phyloP scores from a whole-genome alignment of 2,797 vertebrate genomes.

The Myotis findleyi region DNA sequence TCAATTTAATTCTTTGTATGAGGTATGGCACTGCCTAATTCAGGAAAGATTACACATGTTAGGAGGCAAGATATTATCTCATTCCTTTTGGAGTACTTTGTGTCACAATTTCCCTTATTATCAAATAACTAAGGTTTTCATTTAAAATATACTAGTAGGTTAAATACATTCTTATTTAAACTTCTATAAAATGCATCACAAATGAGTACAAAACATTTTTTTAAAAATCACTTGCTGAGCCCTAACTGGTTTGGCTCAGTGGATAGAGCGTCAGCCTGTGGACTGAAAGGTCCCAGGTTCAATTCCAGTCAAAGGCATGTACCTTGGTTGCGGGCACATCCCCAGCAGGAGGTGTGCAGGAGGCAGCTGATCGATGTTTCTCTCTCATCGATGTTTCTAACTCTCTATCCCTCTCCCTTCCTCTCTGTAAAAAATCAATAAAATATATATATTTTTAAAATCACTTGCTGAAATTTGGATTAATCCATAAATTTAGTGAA shows the following conservation, averaged over 20 bases:
- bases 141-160: not conserved
- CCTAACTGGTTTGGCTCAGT: no score
- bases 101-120: not conserved
- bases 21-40: not conserved
- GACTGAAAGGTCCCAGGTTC: no score
- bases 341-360: no score
- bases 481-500: not conserved
- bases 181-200: not conserved
- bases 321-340: no score
- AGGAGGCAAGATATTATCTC: not conserved
- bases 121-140: slow-evolving; percentile 38
- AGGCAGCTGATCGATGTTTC: no score
- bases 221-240: not conserved
- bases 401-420: no score
- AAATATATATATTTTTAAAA: not conserved
- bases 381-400: no score
- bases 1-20: not conserved
- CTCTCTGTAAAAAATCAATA: no score
- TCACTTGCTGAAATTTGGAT: not conserved
- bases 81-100: not conserved
- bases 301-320: no score
- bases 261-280: no score
- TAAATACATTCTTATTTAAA: not conserved
- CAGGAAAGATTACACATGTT: not conserved
- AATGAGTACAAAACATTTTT: not conserved